phyloP scores from a whole-genome alignment of 2,113 vertebrate species.

The Picathartes gymnocephalus region DNA sequence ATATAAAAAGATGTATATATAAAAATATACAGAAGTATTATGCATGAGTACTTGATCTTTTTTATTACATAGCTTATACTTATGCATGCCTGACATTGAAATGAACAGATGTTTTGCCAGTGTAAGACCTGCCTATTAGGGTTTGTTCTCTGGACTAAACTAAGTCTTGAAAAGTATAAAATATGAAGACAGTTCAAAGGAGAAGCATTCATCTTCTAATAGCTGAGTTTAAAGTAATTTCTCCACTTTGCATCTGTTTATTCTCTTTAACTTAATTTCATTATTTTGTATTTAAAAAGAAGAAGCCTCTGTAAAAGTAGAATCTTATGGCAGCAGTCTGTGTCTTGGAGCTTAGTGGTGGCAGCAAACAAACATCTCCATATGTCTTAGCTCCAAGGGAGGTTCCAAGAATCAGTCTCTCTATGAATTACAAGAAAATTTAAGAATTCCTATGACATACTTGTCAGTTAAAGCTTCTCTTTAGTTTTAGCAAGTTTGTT shows the following conservation, averaged over 20 bases:
- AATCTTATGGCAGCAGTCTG: neutral
- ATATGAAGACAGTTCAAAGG: neutral
- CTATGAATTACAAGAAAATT: neutral
- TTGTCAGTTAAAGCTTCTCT: neutral
- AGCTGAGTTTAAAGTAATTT: neutral
- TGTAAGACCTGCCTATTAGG: neutral
- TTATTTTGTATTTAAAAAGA: neutral
- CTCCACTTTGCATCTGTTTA: neutral
- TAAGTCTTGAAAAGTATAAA: neutral
- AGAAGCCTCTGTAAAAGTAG: neutral
- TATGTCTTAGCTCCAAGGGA: neutral
- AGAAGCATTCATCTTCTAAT: neutral
- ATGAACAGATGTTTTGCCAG: neutral
- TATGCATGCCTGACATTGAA: neutral
- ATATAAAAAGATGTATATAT: neutral
- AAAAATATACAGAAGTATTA: neutral
- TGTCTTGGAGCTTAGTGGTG: neutral
- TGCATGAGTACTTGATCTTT: neutral
- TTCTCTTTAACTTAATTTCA: neutral
- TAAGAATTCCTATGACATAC: neutral
- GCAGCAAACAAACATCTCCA: neutral
- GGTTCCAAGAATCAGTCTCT: neutral
- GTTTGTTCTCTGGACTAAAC: neutral
- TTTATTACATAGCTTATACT: neutral
- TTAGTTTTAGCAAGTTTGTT: neutral